Conservation (phyloP, 2,113 vertebrate species). For the Eulemur rufifrons region DNA sequence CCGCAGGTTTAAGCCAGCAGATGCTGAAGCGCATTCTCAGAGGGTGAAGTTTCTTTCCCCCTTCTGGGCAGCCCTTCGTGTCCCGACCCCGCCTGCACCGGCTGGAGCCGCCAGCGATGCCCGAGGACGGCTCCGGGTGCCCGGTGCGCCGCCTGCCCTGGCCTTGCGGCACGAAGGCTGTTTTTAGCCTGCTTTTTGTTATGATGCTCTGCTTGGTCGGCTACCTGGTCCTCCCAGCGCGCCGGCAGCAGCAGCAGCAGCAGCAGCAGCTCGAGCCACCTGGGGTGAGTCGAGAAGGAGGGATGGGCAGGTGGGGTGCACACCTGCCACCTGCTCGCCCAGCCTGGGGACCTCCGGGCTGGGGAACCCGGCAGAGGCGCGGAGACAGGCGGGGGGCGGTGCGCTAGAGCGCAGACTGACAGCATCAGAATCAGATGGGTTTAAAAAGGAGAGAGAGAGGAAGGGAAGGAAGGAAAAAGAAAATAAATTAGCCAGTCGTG, state of each 20-base stretch:
- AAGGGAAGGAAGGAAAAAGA: too few relatives aligned
- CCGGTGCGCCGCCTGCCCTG: background rate
- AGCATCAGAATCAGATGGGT: too few relatives aligned
- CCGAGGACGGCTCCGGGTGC: background rate
- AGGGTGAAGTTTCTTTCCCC: background rate
- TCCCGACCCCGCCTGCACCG: background rate
- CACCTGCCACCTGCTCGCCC: background rate
- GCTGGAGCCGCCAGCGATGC: background rate
- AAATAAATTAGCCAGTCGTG: too few relatives aligned
- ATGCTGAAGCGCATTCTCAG: background rate
- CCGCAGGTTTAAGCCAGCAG: background rate
- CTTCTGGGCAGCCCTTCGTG: background rate
- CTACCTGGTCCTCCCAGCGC: rapidly evolving
- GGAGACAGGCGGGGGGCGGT: background rate
- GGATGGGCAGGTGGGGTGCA: rapidly evolving
- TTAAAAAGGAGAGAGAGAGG: too few relatives aligned
- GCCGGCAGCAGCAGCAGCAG: background rate
- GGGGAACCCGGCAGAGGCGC: background rate
- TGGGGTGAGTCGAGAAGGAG: background rate
- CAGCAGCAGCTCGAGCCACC: background rate
- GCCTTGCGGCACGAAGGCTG: rapidly evolving
- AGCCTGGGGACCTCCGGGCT: background rate
- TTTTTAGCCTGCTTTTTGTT: rapidly evolving
- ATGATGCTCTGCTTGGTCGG: rapidly evolving
- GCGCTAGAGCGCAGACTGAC: too few relatives aligned